Evolutionary conservation across 2,113 vertebrate genomes (phyloP).

Genomic region (Callithrix jacchus): DNA sequence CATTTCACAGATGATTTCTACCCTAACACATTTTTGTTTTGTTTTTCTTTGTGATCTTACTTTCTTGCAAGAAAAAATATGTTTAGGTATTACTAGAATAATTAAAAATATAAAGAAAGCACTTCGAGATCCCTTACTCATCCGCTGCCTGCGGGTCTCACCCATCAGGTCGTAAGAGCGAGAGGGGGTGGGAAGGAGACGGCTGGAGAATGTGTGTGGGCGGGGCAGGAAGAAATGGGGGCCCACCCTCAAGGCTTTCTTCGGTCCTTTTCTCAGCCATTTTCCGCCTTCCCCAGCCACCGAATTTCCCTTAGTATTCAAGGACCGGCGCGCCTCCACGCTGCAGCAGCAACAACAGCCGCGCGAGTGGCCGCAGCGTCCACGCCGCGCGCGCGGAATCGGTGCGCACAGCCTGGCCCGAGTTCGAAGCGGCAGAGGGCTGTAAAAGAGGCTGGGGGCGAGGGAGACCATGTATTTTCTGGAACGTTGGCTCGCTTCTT

Average conservation of each 20-base stretch:
- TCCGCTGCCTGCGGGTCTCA: not conserved
- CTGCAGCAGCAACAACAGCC: too few species aligned
- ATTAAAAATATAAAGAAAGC: not conserved
- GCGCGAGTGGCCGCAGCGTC: not conserved
- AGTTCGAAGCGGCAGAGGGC: fast-evolving
- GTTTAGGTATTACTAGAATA: not conserved
- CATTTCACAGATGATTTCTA: not conserved
- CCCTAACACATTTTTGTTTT: not conserved
- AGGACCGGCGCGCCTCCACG: not conserved
- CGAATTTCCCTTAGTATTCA: not conserved
- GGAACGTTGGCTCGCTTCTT: not conserved
- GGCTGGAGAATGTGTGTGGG: not conserved
- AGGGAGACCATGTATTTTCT: conserved; percentile 51
- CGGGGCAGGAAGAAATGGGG: not conserved
- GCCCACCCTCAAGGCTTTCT: not conserved
- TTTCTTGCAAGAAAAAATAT: not conserved
- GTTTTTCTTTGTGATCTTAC: not conserved
- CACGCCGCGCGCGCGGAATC: not conserved
- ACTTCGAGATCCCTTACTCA: not conserved
- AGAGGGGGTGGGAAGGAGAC: not conserved
- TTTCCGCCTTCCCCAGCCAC: not conserved
- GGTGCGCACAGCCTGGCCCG: not conserved
- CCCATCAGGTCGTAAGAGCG: not conserved
- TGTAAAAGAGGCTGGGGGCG: too few species aligned
- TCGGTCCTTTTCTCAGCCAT: not conserved